Evolutionary conservation across 2,113 vertebrate genomes (phyloP).

Genomic region (Sylvietta virens): DNA sequence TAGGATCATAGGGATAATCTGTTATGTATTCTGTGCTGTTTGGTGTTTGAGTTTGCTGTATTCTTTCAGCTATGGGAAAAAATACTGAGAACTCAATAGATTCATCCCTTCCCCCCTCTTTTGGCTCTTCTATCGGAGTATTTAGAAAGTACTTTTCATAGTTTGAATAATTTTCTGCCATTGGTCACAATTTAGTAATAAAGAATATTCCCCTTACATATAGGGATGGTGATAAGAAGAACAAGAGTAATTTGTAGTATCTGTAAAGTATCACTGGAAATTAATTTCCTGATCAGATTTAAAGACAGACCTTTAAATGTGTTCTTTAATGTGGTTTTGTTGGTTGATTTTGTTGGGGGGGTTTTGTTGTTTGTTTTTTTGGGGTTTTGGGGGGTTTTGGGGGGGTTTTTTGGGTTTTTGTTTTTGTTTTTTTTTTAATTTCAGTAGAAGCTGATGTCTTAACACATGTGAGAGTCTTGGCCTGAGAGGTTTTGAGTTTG

Average conservation of each 20-base stretch:
- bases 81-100: neutral
- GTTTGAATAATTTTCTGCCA: neutral
- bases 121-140: fast-evolving
- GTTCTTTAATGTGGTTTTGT: no score
- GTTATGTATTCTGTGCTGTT: neutral
- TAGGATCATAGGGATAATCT: neutral
- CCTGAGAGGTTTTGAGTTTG: neutral
- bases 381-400: no score
- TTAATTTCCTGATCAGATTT: neutral
- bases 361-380: neutral
- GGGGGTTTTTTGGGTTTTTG: no score
- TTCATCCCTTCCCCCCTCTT: fast-evolving
- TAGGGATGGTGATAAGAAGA: neutral
- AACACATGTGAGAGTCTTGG: neutral
- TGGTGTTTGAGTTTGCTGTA: neutral
- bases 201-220: neutral
- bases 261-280: neutral
- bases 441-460: neutral
- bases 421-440: neutral
- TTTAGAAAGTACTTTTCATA: neutral
- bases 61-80: neutral
- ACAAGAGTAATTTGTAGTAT: neutral
- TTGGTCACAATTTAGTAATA: neutral
- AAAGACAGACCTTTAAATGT: neutral
- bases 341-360: no score